phyloP scores from a whole-genome alignment of 2,888 invertebrate genomes.

The Volucella bombylans region DNA sequence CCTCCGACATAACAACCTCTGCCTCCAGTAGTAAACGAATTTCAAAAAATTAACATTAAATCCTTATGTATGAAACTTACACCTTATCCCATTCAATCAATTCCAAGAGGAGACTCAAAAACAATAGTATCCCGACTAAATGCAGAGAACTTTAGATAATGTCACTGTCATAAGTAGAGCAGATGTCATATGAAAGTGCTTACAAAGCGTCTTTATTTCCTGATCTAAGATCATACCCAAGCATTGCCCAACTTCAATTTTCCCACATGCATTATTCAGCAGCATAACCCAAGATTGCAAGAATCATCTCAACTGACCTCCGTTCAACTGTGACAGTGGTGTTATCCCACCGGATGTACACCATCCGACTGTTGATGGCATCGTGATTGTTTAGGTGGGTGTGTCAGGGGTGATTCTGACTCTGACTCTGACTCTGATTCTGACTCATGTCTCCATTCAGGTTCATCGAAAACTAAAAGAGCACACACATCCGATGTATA shows the following conservation, averaged over 20 bases:
- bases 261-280: conserved; percentile 19
- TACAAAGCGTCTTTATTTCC: conserved; percentile 30
- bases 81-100: no score
- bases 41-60: no score
- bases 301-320: conserved; percentile 16
- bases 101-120: no score
- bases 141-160: no score
- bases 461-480: not conserved
- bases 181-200: conserved; percentile 19
- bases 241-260: not conserved
- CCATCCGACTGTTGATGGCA: not conserved
- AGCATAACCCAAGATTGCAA: not conserved
- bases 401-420: no score
- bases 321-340: conserved; percentile 33
- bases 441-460: no score
- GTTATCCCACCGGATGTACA: conserved; percentile 39
- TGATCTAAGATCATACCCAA: conserved; percentile 7
- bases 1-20: no score
- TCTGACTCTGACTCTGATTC: no score
- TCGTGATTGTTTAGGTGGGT: no score
- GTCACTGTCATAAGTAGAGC: not conserved
- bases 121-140: no score
- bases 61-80: no score
- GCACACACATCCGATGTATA: conserved; percentile 32
- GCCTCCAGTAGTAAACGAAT: no score